A percentile compares a stretch with the other conserved stretches of the same genome.
Conservation (phyloP, 2,113 vertebrate species). For the Chaetops frenatus region DNA sequence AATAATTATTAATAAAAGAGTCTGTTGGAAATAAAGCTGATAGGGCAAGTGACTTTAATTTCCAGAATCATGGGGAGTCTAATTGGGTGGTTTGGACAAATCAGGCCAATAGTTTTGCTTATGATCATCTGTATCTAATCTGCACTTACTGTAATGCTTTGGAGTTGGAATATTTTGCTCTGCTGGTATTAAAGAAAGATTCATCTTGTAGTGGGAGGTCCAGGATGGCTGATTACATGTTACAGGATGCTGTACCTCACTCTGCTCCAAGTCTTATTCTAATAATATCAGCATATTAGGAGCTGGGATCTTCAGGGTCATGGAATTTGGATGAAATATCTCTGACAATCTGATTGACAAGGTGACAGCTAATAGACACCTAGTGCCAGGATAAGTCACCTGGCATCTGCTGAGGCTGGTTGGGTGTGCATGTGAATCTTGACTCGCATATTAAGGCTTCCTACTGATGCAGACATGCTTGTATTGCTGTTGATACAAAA, state of each 20-base stretch:
- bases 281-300: not conserved
- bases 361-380: not conserved
- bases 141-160: not conserved
- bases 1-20: not conserved
- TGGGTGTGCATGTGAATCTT: not conserved
- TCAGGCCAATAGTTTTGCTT: not conserved
- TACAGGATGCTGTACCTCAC: not conserved
- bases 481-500: not conserved
- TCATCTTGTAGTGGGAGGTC: not conserved
- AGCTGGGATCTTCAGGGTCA: not conserved
- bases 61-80: not conserved
- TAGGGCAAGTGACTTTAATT: not conserved
- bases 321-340: not conserved
- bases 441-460: not conserved
- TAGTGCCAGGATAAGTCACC: not conserved
- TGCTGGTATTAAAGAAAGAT: not conserved
- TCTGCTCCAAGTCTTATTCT: not conserved
- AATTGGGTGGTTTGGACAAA: not conserved
- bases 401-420: not conserved
- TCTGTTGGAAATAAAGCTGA: not conserved
- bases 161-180: not conserved
- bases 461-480: not conserved
- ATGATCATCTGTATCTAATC: not conserved
- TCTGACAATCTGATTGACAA: not conserved
- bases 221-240: not conserved